phyloP scores from a whole-genome alignment of 2,113 vertebrate genomes.

The Pagrus major region DNA sequence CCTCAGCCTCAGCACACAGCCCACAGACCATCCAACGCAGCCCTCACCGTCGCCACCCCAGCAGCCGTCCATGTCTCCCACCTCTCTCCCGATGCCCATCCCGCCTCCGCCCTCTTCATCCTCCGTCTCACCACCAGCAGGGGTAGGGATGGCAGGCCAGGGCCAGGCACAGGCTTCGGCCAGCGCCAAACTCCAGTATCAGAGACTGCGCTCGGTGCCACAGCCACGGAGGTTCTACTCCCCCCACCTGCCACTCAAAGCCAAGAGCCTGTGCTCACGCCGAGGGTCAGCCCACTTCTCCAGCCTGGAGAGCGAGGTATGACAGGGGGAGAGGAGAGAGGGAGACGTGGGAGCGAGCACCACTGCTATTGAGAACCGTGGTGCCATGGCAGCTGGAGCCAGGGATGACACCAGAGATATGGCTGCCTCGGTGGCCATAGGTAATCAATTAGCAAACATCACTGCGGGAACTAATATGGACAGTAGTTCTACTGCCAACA shows the following conservation, averaged over 20 bases:
- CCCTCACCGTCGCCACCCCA: slow-evolving; percentile 82
- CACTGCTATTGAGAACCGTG: slow-evolving; percentile 59
- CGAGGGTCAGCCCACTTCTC: slow-evolving; percentile 94
- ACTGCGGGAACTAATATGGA: slow-evolving; percentile 62
- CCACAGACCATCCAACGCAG: slow-evolving; percentile 82
- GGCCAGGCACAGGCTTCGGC: slow-evolving; percentile 76
- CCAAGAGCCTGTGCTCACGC: slow-evolving; percentile 91
- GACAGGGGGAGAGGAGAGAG: slow-evolving; percentile 88
- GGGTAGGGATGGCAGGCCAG: slow-evolving; percentile 74
- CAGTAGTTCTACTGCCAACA: slow-evolving; percentile 46
- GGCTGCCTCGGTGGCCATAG: slow-evolving; percentile 68
- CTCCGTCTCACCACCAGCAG: slow-evolving; percentile 79
- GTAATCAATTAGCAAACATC: slow-evolving; percentile 68
- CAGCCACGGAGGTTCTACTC: slow-evolving; percentile 87
- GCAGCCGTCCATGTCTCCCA: slow-evolving; percentile 79
- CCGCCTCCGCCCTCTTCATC: slow-evolving; percentile 82
- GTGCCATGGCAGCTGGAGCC: slow-evolving; percentile 67
- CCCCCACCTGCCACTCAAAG: slow-evolving; percentile 88
- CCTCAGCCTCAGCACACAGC: slow-evolving; percentile 91
- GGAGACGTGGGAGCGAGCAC: slow-evolving; percentile 78
- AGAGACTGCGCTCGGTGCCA: slow-evolving; percentile 87
- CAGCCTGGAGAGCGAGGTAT: slow-evolving; percentile 95
- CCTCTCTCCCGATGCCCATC: slow-evolving; percentile 83
- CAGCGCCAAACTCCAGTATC: slow-evolving; percentile 88
- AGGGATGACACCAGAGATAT: slow-evolving; percentile 60